phyloP scores from a whole-genome alignment of 2,888 invertebrate genomes.

The Lingula anatina region DNA sequence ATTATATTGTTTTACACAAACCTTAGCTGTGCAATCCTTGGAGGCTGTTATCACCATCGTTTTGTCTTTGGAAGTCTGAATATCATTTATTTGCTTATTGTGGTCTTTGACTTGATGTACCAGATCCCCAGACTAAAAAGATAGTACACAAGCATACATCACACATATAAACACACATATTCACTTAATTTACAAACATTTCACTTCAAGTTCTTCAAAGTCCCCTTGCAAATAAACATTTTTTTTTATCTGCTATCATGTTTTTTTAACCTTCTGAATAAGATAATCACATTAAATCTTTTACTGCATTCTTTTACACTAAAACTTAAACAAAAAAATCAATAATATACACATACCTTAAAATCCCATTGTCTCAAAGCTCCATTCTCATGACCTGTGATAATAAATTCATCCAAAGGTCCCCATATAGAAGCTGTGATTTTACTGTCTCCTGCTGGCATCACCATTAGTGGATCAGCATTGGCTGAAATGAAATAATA shows the following conservation, averaged over 20 bases:
- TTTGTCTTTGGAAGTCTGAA: constrained; percentile 89
- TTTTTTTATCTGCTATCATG: too few relatives aligned
- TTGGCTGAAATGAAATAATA: constrained; percentile 48
- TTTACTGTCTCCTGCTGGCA: constrained; percentile 68
- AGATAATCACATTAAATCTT: too few relatives aligned
- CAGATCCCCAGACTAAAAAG: constrained; percentile 75
- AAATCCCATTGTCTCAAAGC: constrained; percentile 90
- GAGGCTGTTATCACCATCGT: constrained; percentile 97
- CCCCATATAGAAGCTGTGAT: constrained; percentile 94
- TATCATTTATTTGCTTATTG: constrained; percentile 83
- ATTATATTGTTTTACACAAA: constrained; percentile 24
- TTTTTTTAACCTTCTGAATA: too few relatives aligned
- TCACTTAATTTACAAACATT: too few relatives aligned
- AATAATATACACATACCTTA: too few relatives aligned
- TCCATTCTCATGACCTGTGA: constrained; percentile 80
- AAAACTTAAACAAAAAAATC: too few relatives aligned
- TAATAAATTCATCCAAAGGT: constrained; percentile 65
- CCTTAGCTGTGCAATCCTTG: constrained; percentile 90
- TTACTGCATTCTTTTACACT: too few relatives aligned
- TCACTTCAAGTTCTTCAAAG: too few relatives aligned
- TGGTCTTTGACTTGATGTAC: constrained; percentile 74
- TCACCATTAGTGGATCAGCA: constrained; percentile 70
- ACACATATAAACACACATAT: not conserved
- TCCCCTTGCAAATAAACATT: too few relatives aligned
- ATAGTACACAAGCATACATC: constrained; percentile 1